Evolutionary conservation across 2,797 vertebrate species (phyloP), one percentile per base, ranked within the genome.

Genomic region (Accipiter badius): DNA sequence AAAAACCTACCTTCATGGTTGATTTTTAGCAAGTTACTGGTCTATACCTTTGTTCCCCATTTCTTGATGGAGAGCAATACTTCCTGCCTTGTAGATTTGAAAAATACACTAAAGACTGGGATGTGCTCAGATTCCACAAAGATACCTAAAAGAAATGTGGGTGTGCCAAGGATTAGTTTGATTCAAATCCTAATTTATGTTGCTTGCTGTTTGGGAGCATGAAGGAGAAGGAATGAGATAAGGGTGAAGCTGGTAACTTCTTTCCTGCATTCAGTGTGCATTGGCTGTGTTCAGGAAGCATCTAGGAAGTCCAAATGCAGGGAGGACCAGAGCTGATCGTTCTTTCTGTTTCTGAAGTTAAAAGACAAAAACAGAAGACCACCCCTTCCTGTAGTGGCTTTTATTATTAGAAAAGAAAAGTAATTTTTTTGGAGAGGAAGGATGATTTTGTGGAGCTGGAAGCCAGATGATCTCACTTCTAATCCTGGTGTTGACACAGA

Each of bases 361-460:
- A 95, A 94, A 95, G 82, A 49, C 33, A 79, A 95, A 94, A 87
- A 0, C 47, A 96, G 49, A 62, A 76, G 91, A 72, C 90, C 87
- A 59, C 61, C 82, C 72, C 44, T 93, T 96, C 90, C 91, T 92
- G 74, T 57, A 80, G 78, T n/a, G 72, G 29, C 76, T 86, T 96
- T 95, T 94, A 94, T 94, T 94, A 74, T 93, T 94, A 96, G 91
- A 93, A 95, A 89, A 92, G 66, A 55, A 57, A 74, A 78, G 47
- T 57, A 13, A 24, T 29, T 62, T 77, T 62, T 88, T 77, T 84
- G 3, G 71, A 92, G 62, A 94, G 93, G 87, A 96, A 95, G 87
- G 82, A 92, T 72, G 82, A 86, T 81, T 93, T 97, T 96, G 50
- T 83, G 81, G 89, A 90, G 67, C 91, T 93, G 93, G 92, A 89